A percentile compares a stretch with the other conserved stretches of the same genome.
These are phyloP conservation scores for Centrocercus urophasianus DNA, from an alignment of 2,113 vertebrate genomes.

Conservation along the genomic window DNA sequence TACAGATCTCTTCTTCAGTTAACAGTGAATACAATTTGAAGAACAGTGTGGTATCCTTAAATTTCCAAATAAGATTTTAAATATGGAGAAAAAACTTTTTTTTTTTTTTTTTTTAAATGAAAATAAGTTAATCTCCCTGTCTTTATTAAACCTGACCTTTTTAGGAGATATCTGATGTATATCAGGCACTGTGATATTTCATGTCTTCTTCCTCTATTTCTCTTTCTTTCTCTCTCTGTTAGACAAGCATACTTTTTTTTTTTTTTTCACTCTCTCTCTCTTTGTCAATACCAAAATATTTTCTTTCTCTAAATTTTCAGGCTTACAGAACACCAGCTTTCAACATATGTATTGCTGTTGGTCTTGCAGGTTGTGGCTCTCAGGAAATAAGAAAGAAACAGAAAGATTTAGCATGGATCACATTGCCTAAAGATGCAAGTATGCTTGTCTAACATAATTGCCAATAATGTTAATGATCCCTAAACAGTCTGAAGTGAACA, in stretches of 20 bases:
- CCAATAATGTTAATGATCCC: not conserved
- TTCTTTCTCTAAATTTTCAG: not conserved
- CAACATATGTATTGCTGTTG: not conserved
- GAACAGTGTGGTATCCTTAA: not conserved
- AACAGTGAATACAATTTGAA: not conserved
- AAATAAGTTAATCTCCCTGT: not conserved
- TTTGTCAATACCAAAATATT: not conserved
- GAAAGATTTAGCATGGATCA: not conserved
- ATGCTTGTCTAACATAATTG: not conserved
- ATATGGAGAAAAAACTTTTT: not conserved
- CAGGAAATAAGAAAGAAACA: not conserved
- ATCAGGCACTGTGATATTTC: conserved; percentile 24
- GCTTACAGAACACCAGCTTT: not conserved
- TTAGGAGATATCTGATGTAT: not conserved
- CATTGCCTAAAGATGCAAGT: not conserved
- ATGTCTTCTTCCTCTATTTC: not conserved
- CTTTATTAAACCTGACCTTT: not conserved
- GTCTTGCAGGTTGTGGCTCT: not conserved
- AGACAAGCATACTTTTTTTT: too few relatives aligned
- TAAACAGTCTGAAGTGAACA: not conserved
- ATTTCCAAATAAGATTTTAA: not conserved
- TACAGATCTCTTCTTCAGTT: not conserved
- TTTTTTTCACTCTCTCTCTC: not conserved
- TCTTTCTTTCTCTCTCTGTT: not conserved
- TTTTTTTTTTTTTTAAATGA: too few relatives aligned